phyloP scores from a whole-genome alignment of 2,888 invertebrate species.

The Chloroclysta siterata region DNA sequence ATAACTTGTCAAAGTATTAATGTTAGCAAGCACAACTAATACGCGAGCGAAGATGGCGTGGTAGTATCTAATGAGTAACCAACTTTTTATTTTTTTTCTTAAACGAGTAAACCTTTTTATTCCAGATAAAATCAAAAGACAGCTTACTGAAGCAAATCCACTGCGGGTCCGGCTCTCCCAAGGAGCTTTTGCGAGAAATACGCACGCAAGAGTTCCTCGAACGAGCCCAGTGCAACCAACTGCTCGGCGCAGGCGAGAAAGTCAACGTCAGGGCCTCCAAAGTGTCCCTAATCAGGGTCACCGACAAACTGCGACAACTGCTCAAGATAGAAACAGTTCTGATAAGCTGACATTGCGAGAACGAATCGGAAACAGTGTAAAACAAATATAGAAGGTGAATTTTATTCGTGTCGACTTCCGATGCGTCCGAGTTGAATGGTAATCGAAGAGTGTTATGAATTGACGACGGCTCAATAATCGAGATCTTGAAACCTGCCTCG shows the following conservation, averaged over 20 bases:
- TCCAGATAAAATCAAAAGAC: constrained; percentile 92
- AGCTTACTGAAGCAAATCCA: constrained; percentile 90
- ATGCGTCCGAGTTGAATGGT: constrained; percentile 3
- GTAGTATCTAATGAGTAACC: too few species aligned
- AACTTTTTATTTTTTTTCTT: too few species aligned
- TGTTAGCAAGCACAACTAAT: too few species aligned
- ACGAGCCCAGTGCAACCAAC: constrained; percentile 91
- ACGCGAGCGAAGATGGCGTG: too few species aligned
- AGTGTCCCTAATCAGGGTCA: constrained; percentile 92
- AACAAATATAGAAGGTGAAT: constrained; percentile 25
- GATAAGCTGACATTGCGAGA: constrained; percentile 84
- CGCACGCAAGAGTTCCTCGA: constrained; percentile 92
- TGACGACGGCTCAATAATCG: constrained; percentile 65
- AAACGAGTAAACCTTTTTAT: constrained; percentile 24
- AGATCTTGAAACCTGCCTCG: constrained; percentile 70
- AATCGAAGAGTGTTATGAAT: constrained; percentile 32
- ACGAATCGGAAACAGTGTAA: constrained; percentile 11
- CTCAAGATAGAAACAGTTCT: constrained; percentile 92
- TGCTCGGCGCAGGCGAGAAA: constrained; percentile 91
- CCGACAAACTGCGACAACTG: constrained; percentile 92
- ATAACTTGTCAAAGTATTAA: too few species aligned
- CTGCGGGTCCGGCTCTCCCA: constrained; percentile 84
- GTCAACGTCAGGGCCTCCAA: constrained; percentile 92
- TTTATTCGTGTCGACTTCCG: constrained; percentile 19
- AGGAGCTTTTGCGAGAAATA: constrained; percentile 86